Percentiles rank a stretch among this genome's conserved stretches.
These are phyloP conservation scores for Dasyurus viverrinus DNA, from an alignment of 2,113 vertebrate genomes.

Conservation along the genomic window DNA sequence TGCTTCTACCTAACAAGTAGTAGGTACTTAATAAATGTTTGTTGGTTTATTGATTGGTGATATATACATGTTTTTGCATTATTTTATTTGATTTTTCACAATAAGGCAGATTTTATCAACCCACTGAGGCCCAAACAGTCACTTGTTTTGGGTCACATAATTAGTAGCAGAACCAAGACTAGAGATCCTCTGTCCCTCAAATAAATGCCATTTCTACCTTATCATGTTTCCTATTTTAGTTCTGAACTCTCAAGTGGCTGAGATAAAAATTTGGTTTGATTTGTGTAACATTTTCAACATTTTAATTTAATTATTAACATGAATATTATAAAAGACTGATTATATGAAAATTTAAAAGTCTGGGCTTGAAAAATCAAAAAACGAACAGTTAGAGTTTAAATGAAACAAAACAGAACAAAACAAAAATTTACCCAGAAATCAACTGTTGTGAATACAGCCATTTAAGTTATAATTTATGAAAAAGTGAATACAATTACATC, in stretches of 20 bases:
- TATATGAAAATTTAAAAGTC: constrained; percentile 42
- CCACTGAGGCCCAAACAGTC: background rate
- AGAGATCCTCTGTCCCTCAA: background rate
- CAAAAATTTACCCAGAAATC: constrained; percentile 27
- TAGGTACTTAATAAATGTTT: background rate
- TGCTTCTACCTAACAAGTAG: background rate
- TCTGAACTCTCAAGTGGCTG: constrained; percentile 7
- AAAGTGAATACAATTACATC: constrained; percentile 44
- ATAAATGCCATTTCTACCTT: background rate
- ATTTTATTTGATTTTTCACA: background rate
- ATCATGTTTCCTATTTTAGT: background rate
- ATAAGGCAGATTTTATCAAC: background rate
- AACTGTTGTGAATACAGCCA: constrained; percentile 10
- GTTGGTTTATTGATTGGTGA: background rate
- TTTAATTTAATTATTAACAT: constrained; percentile 37
- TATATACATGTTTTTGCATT: background rate
- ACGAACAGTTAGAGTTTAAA: constrained; percentile 49
- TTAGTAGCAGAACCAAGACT: background rate
- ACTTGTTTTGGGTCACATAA: background rate
- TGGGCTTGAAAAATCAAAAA: constrained; percentile 38
- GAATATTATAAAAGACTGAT: constrained; percentile 40
- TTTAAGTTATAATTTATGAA: constrained; percentile 42
- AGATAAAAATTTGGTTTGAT: constrained; percentile 56
- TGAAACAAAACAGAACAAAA: constrained; percentile 28
- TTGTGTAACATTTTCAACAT: constrained; percentile 41